Conservation (phyloP, 2,888 invertebrate genomes). For the Erebia aethiops region DNA sequence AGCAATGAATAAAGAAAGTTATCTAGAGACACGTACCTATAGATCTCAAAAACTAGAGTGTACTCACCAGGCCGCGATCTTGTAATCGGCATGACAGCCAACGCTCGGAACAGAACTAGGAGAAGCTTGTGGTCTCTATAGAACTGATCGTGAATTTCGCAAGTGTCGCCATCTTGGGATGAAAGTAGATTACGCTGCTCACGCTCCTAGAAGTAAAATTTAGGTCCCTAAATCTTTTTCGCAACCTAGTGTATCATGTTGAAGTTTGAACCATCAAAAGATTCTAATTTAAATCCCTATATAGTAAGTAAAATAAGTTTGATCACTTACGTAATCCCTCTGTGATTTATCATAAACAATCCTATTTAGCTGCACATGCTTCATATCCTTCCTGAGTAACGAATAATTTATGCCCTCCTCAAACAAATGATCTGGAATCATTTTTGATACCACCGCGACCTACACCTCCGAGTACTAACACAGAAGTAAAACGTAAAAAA, state of each 20-base stretch:
- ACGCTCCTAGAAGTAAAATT: slow-evolving; percentile 57
- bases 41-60: no score
- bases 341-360: slow-evolving; percentile 64
- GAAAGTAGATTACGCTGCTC: slow-evolving; percentile 78
- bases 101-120: slow-evolving; percentile 83
- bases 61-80: slow-evolving; percentile 79
- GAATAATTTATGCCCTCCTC: slow-evolving; percentile 71
- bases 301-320: background rate
- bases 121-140: slow-evolving; percentile 86
- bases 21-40: no score
- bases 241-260: no score
- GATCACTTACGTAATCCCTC: slow-evolving; percentile 68
- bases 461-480: background rate
- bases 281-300: no score
- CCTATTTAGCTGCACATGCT: slow-evolving; percentile 58
- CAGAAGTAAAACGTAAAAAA: background rate
- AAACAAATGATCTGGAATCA: slow-evolving; percentile 71
- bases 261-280: no score
- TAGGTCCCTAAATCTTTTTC: background rate
- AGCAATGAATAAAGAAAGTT: no score
- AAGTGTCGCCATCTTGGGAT: slow-evolving; percentile 82
- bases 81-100: slow-evolving; percentile 86
- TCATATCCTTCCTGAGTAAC: slow-evolving; percentile 68
- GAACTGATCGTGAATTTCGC: slow-evolving; percentile 86
- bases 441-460: slow-evolving; percentile 38